These are phyloP conservation scores for Tyrophagus putrescentiae DNA, from an alignment of 1,140 invertebrate species.

Conservation along the genomic window DNA sequence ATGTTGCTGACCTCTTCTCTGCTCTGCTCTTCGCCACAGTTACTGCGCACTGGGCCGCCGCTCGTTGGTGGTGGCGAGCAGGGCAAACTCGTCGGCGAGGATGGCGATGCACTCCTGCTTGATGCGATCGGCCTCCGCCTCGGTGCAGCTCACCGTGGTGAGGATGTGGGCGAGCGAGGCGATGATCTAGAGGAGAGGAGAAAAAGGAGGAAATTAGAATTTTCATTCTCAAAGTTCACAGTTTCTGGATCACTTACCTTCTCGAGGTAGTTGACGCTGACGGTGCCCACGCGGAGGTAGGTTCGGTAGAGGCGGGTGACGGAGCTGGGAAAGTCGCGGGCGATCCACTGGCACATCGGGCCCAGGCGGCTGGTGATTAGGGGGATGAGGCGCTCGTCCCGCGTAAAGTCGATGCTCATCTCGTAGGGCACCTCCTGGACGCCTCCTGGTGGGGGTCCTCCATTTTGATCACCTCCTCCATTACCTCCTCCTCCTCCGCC, in stretches of 20 bases:
- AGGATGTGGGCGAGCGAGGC: slow-evolving; percentile 8
- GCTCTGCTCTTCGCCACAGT: too few relatives aligned
- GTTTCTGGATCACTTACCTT: neutral
- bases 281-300: neutral
- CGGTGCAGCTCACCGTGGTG: neutral
- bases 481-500: neutral
- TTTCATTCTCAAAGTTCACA: neutral
- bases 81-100: neutral
- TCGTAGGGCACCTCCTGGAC: neutral
- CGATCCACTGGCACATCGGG: neutral
- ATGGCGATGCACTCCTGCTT: neutral
- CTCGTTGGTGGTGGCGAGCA: too few relatives aligned
- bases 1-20: too few relatives aligned
- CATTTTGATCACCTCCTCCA: neutral
- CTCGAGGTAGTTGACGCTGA: neutral
- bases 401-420: neutral
- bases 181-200: neutral
- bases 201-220: slow-evolving; percentile 4
- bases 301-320: neutral
- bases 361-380: neutral
- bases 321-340: neutral
- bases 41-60: too few relatives aligned
- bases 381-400: slow-evolving; percentile 12
- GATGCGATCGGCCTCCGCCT: slow-evolving; percentile 6
- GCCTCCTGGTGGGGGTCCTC: neutral